Base-by-base conservation (phyloP, 2,113 vertebrate species). In the Rhinopomastus cyanomelas region DNA sequence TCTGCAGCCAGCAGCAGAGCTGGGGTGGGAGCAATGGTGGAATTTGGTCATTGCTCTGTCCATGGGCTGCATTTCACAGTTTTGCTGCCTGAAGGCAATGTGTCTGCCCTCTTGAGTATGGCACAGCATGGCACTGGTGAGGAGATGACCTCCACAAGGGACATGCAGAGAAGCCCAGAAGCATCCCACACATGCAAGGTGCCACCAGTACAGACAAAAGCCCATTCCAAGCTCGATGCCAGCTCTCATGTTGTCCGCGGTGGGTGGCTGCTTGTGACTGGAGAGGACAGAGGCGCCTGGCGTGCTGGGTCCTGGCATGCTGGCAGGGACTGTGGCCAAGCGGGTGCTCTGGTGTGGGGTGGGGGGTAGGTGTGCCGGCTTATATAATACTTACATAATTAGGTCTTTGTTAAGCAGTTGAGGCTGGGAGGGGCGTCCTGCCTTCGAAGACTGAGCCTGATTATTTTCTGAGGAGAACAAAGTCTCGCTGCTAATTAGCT, bases 381-480 rank as follows among this genome's bases (percentile, higher is more conserved):
- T 97, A 95, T 92, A 53, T 94, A 97, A 97, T 78, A 46, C 91
- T 97, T 96, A 97, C 81, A 96, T 97, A 97, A 97, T 95, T 95
- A 96, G 88, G 65, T 91, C 94, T 97, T 97, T 95, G 95, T 97
- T 94, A 89, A 89, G 84, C 87, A 51, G 88, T 69, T 64, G 39
- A 83, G 87, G 77, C 93, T 92, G 90, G 96, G 96, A 95, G 88
- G 92, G 83, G 79, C 46, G 19, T 60, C 71, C 87, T 82, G 87
- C 86, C 11, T 26, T 72, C 27, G 6, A 81, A 86, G 73, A 73
- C 84, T 89, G 92, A 95, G 92, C 57, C 59, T 10, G 74, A 88
- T 90, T 94, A 86, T 94, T 91, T 91, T 68, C 86, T 12, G 16
- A 84, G 55, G n/a, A 95, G 85, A 87, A 48, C 77, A 78, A 90